A percentile compares a stretch with the other conserved stretches of the same genome.
phyloP scores from a whole-genome alignment of 2,888 invertebrate species.

The Acleris literana region DNA sequence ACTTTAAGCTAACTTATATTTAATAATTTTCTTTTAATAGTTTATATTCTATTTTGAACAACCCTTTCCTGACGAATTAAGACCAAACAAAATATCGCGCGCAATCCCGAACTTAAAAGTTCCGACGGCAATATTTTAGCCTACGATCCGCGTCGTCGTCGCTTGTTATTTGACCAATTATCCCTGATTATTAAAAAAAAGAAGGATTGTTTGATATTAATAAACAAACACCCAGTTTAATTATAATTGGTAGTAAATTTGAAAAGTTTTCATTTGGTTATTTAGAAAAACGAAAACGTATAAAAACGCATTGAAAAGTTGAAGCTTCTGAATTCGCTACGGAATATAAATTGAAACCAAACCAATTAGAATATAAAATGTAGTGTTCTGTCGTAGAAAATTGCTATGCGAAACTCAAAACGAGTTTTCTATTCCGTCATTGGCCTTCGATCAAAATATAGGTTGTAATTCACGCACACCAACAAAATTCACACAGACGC shows the following conservation, averaged over 20 bases:
- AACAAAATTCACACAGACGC: constrained; percentile 65
- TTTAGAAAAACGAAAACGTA: not conserved
- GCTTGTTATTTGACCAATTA: constrained; percentile 36
- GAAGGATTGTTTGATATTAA: constrained; percentile 3
- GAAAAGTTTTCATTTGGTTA: not conserved
- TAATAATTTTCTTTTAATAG: no score
- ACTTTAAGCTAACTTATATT: no score
- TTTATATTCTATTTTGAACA: no score
- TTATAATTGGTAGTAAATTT: not conserved
- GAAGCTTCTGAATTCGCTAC: not conserved
- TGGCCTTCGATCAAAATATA: constrained; percentile 81
- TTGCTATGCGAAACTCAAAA: constrained; percentile 40
- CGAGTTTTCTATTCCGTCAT: constrained; percentile 61
- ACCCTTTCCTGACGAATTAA: not conserved
- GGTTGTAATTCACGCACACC: constrained; percentile 79
- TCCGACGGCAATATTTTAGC: constrained; percentile 80
- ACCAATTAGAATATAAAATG: constrained; percentile 14
- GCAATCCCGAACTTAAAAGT: constrained; percentile 45
- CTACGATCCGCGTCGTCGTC: constrained; percentile 64
- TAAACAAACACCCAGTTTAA: not conserved
- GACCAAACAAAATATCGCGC: not conserved
- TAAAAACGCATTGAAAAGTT: not conserved
- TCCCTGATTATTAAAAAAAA: constrained; percentile 36
- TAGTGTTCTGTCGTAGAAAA: constrained; percentile 20
- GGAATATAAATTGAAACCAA: constrained; percentile 9